Evolutionary conservation across 2,888 invertebrate species (phyloP).

Genomic region (Gordius sp.): DNA sequence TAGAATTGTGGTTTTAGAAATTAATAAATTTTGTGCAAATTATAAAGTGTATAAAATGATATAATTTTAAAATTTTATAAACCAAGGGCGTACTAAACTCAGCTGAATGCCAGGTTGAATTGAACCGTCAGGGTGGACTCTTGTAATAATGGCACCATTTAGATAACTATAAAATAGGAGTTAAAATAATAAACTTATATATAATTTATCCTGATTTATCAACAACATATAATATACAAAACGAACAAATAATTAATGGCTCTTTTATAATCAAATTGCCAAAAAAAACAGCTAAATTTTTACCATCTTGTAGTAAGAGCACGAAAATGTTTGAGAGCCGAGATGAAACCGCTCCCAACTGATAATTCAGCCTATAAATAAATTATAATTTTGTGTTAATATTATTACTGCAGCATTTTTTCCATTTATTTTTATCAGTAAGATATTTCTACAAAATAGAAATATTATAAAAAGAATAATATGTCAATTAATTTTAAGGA

Average conservation of each 20-base stretch:
- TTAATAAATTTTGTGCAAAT: not conserved
- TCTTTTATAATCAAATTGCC: too few species aligned
- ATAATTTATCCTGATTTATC: not conserved
- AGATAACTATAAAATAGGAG: constrained; percentile 14
- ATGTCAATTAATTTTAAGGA: too few species aligned
- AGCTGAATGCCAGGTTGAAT: not conserved
- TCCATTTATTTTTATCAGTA: too few species aligned
- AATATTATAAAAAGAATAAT: too few species aligned
- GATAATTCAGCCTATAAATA: constrained; percentile 10
- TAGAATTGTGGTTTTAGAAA: constrained; percentile 1
- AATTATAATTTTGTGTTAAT: constrained; percentile 5
- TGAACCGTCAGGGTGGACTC: not conserved
- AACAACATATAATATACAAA: too few species aligned
- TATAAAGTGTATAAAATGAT: not conserved
- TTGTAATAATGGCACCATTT: constrained; percentile 18
- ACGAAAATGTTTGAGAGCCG: constrained; percentile 17
- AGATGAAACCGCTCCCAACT: constrained; percentile 13
- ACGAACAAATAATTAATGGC: too few species aligned
- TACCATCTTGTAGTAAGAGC: constrained; percentile 17
- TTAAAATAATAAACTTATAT: too few species aligned
- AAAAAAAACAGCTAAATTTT: too few species aligned
- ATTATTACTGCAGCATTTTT: too few species aligned
- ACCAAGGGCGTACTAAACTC: not conserved
- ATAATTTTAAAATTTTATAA: constrained; percentile 13
- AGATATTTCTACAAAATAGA: too few species aligned